A percentile compares a stretch with the other conserved stretches of the same genome.
phyloP scores from a whole-genome alignment of 2,113 vertebrate genomes.

The Chrysemys picta region DNA sequence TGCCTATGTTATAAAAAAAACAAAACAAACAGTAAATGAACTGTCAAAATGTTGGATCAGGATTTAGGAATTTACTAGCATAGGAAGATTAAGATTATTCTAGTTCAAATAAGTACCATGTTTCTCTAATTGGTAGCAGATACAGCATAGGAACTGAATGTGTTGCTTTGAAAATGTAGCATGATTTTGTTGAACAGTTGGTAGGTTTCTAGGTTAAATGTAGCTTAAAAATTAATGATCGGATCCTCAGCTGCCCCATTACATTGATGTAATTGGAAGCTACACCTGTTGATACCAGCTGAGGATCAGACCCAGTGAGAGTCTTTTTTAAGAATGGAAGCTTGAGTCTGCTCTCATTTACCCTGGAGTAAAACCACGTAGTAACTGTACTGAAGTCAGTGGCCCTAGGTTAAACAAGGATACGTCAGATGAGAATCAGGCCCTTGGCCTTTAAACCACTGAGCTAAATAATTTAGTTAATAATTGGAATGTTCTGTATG shows the following conservation, averaged over 20 bases:
- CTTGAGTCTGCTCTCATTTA: background rate
- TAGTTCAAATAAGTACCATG: conserved; percentile 81
- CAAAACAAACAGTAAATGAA: conserved; percentile 81
- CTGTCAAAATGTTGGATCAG: conserved; percentile 77
- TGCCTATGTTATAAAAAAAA: conserved; percentile 79
- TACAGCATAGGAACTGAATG: conserved; percentile 48
- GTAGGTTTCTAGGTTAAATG: background rate
- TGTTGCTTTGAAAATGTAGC: conserved; percentile 17
- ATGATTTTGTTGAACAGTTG: background rate
- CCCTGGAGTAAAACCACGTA: background rate
- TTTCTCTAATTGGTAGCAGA: conserved; percentile 87
- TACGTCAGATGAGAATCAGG: background rate
- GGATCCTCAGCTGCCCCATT: background rate
- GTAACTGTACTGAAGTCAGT: background rate
- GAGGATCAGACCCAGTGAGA: background rate
- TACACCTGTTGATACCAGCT: background rate
- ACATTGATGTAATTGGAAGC: background rate
- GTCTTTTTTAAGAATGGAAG: background rate
- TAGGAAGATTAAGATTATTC: conserved; percentile 81
- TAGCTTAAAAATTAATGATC: background rate
- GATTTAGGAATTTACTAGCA: conserved; percentile 79
- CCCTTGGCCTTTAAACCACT: background rate
- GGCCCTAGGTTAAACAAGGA: background rate
- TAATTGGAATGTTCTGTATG: background rate
- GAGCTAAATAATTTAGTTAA: background rate